These are phyloP conservation scores for Linepithema humile DNA, from an alignment of 1,140 invertebrate species.

Conservation along the genomic window DNA sequence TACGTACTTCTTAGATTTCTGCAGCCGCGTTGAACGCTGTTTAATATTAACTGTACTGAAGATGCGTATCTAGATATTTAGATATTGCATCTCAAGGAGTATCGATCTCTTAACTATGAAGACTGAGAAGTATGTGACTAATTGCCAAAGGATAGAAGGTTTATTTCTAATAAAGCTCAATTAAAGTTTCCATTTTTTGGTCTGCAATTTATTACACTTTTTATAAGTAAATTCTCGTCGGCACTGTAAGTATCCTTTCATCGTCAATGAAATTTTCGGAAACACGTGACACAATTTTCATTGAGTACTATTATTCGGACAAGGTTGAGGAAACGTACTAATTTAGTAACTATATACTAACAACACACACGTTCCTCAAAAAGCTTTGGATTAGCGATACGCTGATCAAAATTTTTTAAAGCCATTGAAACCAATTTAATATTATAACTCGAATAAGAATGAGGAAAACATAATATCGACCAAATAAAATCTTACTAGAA, in stretches of 20 bases:
- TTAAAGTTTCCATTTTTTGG: not conserved
- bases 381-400: slow-evolving; percentile 3
- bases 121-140: slow-evolving; percentile 21
- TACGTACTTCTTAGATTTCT: slow-evolving; percentile 20
- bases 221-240: slow-evolving; percentile 1
- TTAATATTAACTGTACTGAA: not conserved
- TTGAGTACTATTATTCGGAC: not conserved
- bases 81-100: not conserved
- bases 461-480: slow-evolving; percentile 30
- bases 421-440: slow-evolving; percentile 6
- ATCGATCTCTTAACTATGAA: not conserved
- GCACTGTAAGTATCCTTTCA: slow-evolving; percentile 1
- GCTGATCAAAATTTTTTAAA: slow-evolving; percentile 1
- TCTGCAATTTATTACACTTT: not conserved
- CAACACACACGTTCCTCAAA: slow-evolving; percentile 1
- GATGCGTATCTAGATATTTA: not conserved
- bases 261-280: not conserved
- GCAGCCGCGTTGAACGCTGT: not conserved
- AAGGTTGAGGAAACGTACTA: slow-evolving; percentile 6
- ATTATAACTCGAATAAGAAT: slow-evolving; percentile 21
- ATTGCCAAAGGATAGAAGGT: not conserved
- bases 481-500: slow-evolving; percentile 26
- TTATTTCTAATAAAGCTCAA: not conserved
- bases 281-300: slow-evolving; percentile 27
- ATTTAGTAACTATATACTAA: not conserved